Evolutionary conservation across 2,888 invertebrate species (phyloP), one percentile per base, ranked within the genome.

Genomic region (Salticus scenicus): DNA sequence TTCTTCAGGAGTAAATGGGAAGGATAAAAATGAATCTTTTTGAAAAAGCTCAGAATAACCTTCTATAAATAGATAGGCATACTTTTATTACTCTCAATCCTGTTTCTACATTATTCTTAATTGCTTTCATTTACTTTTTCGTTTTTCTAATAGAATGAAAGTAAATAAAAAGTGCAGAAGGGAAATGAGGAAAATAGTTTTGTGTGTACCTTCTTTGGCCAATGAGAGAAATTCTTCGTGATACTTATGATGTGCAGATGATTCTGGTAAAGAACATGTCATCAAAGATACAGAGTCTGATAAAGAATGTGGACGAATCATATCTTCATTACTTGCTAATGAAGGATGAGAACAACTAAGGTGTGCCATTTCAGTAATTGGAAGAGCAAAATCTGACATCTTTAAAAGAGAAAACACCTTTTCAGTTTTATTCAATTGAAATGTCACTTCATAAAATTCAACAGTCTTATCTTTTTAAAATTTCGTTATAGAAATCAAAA

Each of bases 161-260:
- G 14, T 10, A 41, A 8, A 41, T 41, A 41, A 41, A 41, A 41
- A 41, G 8, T 41, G 41, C 41, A 10, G 41, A 41, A 41, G 14
- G 41, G 8, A 41, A 14, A 41, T 8, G 10, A 41, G 14, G 14
- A 10, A 41, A 41, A 41, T 41, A 41, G 10, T 14, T 30, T 91
- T 90, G n/a, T n/a, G n/a, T n/a, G n/a, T n/a, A 94, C 95, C 92
- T 90, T 94, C 94, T 90, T 94, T 94, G 20, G 95, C 94, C 77
- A 94, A 92, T 7, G 93, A 92, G 0, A 94, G 92, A 90, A 95
- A 95, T 91, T 94, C 94, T 83, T 87, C 87, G n/a, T 78, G 70
- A 72, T 77, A 83, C 72, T 81, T 81, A 66, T 79, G 69, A 30
- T 83, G 67, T 66, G 77, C 73, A 27, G 71, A 33, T 0, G 81